A percentile compares a stretch with the other conserved stretches of the same genome.
Evolutionary conservation across 1,140 invertebrate genomes (phyloP).

Genomic region (Callitettix versicolor): DNA sequence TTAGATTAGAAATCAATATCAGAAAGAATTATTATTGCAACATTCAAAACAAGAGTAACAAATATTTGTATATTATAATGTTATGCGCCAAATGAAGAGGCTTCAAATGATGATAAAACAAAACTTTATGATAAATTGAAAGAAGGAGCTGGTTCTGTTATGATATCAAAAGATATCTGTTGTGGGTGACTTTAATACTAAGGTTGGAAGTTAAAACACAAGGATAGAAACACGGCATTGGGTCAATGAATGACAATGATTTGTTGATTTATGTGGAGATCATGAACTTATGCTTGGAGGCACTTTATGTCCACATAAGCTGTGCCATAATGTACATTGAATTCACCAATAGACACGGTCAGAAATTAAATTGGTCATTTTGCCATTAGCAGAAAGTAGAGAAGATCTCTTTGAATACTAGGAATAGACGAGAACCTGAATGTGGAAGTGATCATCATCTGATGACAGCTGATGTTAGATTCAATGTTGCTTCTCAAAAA

Average conservation of each 20-base stretch:
- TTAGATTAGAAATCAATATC: slow-evolving; percentile 3
- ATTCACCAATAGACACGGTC: slow-evolving; percentile 18
- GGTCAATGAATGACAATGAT: slow-evolving; percentile 22
- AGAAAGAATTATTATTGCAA: slow-evolving; percentile 10
- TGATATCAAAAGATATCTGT: not conserved
- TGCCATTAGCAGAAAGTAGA: slow-evolving; percentile 9
- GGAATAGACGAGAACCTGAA: slow-evolving; percentile 16
- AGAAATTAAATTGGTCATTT: slow-evolving; percentile 24
- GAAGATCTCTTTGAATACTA: slow-evolving; percentile 13
- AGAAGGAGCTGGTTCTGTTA: not conserved
- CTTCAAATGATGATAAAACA: not conserved
- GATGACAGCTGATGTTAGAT: slow-evolving; percentile 5
- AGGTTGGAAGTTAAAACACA: slow-evolving; percentile 6
- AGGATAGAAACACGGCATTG: slow-evolving; percentile 7
- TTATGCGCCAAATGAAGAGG: not conserved
- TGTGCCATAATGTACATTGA: slow-evolving; percentile 23
- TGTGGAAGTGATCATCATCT: slow-evolving; percentile 18
- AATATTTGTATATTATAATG: slow-evolving; percentile 5
- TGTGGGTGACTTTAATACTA: slow-evolving; percentile 9
- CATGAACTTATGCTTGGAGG: slow-evolving; percentile 2
- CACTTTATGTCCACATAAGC: slow-evolving; percentile 21
- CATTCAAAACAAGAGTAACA: slow-evolving; percentile 3
- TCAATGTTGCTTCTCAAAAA: slow-evolving; percentile 10
- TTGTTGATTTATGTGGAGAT: slow-evolving; percentile 12
- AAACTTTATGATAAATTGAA: slow-evolving; percentile 2